Conservation (phyloP, 2,797 vertebrate species). For the Enteromius mattozi region DNA sequence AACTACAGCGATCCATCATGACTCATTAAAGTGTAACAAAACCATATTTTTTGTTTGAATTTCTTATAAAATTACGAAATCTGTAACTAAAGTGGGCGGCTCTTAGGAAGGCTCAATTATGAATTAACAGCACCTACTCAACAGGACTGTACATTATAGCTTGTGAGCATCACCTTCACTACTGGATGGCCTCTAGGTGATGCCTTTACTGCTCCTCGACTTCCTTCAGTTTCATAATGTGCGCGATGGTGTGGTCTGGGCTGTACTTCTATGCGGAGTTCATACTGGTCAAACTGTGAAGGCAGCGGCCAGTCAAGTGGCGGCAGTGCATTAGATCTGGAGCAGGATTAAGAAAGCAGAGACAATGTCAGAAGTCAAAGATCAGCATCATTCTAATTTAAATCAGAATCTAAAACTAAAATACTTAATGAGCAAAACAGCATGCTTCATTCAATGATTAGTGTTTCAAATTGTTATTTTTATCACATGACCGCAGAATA, state of each 20-base stretch:
- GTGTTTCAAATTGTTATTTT: not conserved
- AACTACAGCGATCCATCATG: too few species aligned
- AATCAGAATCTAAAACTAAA: not conserved
- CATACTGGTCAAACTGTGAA: conserved; percentile 89
- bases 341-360: not conserved
- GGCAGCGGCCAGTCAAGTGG: conserved; percentile 93
- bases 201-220: conserved; percentile 90
- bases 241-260: conserved; percentile 90
- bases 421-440: not conserved
- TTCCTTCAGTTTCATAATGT: conserved; percentile 94
- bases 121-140: not conserved
- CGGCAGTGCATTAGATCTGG: conserved; percentile 88
- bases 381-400: not conserved
- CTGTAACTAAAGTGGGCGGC: not conserved
- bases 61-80: not conserved
- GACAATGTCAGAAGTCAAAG: not conserved
- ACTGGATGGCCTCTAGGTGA: conserved; percentile 86
- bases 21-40: not conserved
- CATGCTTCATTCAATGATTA: not conserved
- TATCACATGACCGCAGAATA: not conserved
- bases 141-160: not conserved
- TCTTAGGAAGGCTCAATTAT: not conserved
- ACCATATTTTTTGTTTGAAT: not conserved
- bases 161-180: conserved; percentile 82
- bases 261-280: conserved; percentile 90